These are phyloP conservation scores for Peromyscus maniculatus DNA, from an alignment of 2,113 vertebrate species.

Conservation along the genomic window DNA sequence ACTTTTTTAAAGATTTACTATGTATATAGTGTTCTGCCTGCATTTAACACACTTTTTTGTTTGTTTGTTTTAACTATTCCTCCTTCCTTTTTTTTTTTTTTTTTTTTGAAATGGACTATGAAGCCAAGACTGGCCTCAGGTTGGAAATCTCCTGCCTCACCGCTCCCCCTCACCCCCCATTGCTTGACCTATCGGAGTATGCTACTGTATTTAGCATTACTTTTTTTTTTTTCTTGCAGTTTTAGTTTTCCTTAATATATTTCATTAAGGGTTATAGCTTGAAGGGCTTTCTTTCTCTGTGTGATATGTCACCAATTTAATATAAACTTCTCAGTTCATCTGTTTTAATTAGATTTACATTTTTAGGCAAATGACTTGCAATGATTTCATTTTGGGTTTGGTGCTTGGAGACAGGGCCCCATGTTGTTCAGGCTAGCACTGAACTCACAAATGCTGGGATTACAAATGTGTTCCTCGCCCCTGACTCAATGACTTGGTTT, in stretches of 20 bases:
- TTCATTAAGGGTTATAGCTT: background rate
- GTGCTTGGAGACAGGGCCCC: background rate
- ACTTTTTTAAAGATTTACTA: too few relatives aligned
- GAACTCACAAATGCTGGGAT: background rate
- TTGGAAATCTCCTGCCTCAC: background rate
- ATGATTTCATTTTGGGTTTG: background rate
- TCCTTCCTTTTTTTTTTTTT: background rate
- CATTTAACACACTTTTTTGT: too few relatives aligned
- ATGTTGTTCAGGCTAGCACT: background rate
- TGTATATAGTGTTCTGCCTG: too few relatives aligned
- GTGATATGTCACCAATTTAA: background rate
- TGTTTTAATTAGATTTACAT: background rate
- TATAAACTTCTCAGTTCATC: background rate
- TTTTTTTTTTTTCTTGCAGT: background rate
- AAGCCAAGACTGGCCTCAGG: background rate
- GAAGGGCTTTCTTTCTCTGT: background rate
- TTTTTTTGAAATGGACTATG: background rate
- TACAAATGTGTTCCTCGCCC: background rate
- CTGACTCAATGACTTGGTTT: background rate
- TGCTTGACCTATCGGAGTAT: background rate
- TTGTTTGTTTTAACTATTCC: background rate
- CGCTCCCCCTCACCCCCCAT: background rate
- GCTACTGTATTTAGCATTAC: background rate
- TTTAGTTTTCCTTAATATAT: slow-evolving; percentile 2
- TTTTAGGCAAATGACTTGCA: background rate